phyloP scores from a whole-genome alignment of 2,888 invertebrate species.

The Hypolimnas misippus region DNA sequence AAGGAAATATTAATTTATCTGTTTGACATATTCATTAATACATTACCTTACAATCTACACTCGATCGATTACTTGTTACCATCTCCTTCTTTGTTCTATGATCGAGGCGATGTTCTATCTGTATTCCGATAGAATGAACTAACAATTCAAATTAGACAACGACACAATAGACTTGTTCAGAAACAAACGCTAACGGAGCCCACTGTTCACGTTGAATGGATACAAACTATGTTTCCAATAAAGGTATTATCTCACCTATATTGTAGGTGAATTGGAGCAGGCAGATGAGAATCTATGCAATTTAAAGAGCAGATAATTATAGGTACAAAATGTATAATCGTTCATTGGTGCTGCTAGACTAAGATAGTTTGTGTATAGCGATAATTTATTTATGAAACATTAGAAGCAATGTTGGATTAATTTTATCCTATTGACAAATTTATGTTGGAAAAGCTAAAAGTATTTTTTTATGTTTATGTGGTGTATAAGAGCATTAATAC shows the following conservation, averaged over 20 bases:
- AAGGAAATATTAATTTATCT: no score
- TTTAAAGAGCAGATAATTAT: neutral
- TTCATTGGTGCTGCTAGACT: no score
- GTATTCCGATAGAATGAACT: constrained; percentile 34
- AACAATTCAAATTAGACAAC: constrained; percentile 39
- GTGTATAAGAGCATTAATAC: no score
- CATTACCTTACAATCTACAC: no score
- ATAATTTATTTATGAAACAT: no score
- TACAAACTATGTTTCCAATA: constrained; percentile 29
- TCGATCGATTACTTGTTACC: neutral
- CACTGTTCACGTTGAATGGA: constrained; percentile 34
- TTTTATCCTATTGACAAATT: no score
- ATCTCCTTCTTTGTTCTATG: neutral
- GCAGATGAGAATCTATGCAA: neutral
- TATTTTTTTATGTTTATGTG: no score
- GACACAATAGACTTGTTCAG: constrained; percentile 30
- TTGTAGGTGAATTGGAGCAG: constrained; percentile 13
- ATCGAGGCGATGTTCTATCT: constrained; percentile 25
- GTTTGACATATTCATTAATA: no score
- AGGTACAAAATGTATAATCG: no score
- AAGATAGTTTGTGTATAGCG: no score
- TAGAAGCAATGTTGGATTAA: no score
- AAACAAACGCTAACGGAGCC: constrained; percentile 17
- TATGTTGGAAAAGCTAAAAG: no score
- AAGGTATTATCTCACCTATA: constrained; percentile 29